Percentiles rank a stretch among this genome's conserved stretches.
phyloP scores from a whole-genome alignment of 2,888 invertebrate species.

The Polydrusus cervinus region DNA sequence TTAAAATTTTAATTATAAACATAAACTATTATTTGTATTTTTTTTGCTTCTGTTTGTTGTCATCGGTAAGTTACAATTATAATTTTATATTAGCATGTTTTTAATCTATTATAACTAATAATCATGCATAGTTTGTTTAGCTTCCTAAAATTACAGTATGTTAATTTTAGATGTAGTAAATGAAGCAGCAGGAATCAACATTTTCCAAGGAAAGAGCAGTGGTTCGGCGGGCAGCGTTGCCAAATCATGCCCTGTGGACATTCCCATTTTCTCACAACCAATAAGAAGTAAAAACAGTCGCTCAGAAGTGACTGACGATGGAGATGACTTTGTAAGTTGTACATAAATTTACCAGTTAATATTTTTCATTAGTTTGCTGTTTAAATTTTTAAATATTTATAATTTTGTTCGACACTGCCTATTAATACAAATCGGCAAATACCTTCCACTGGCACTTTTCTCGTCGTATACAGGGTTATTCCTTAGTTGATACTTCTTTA shows the following conservation, averaged over 20 bases:
- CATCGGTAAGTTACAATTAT: not conserved
- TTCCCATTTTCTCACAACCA: slow-evolving; percentile 76
- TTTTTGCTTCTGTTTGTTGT: not conserved
- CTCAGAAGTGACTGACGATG: slow-evolving; percentile 63
- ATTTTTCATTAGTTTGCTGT: not conserved
- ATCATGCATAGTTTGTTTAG: too few relatives aligned
- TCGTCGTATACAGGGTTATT: too few relatives aligned
- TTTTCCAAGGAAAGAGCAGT: slow-evolving; percentile 26
- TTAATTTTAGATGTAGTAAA: slow-evolving; percentile 40
- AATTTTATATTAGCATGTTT: not conserved
- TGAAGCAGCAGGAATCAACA: slow-evolving; percentile 46
- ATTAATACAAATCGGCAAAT: too few relatives aligned
- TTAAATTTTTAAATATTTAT: too few relatives aligned
- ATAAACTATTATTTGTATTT: not conserved
- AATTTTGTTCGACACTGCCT: too few relatives aligned
- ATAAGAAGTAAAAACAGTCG: slow-evolving; percentile 61
- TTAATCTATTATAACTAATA: too few relatives aligned
- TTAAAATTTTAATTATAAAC: not conserved
- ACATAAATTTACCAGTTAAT: not conserved
- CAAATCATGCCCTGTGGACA: slow-evolving; percentile 85
- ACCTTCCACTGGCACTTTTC: too few relatives aligned
- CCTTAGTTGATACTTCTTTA: too few relatives aligned
- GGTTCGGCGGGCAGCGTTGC: slow-evolving; percentile 72
- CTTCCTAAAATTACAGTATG: not conserved
- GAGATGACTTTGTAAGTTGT: slow-evolving; percentile 70